phyloP scores from a whole-genome alignment of 2,113 vertebrate genomes.

The Chunga burmeisteri region DNA sequence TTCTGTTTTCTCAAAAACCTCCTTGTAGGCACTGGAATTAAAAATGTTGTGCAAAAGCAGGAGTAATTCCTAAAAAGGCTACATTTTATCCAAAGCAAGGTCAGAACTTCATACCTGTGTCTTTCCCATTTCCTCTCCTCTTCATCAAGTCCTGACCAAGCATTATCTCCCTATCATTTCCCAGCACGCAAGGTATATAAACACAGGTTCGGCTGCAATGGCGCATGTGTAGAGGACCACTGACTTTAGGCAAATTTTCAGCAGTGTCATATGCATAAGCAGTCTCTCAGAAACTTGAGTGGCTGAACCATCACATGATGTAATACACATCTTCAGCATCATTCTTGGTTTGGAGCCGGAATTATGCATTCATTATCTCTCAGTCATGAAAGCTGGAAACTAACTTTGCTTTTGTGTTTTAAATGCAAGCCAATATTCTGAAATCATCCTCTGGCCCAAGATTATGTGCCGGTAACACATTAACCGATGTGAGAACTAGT shows the following conservation, averaged over 20 bases:
- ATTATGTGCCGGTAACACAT: conserved; percentile 15
- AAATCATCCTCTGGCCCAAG: neutral
- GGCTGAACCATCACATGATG: neutral
- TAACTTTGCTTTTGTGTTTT: neutral
- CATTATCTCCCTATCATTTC: rapidly evolving
- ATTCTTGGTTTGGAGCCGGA: neutral
- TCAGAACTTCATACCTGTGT: rapidly evolving
- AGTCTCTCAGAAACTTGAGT: neutral
- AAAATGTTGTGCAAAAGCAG: neutral
- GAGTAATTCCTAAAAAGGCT: neutral
- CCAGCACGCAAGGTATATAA: neutral
- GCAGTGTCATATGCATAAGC: neutral
- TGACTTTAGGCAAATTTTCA: neutral
- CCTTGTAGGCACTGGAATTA: neutral
- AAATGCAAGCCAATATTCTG: neutral
- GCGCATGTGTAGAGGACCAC: neutral
- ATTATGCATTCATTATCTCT: neutral
- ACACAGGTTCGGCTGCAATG: neutral
- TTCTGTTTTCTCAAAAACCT: neutral
- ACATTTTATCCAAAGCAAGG: neutral
- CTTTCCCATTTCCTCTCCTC: neutral
- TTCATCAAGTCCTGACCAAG: neutral
- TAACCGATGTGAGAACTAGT: neutral
- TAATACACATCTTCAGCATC: neutral
- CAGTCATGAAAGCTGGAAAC: neutral